A percentile compares a stretch with the other conserved stretches of the same genome.
Conservation (phyloP, 2,113 vertebrate genomes). For the Nerophis ophidion region DNA sequence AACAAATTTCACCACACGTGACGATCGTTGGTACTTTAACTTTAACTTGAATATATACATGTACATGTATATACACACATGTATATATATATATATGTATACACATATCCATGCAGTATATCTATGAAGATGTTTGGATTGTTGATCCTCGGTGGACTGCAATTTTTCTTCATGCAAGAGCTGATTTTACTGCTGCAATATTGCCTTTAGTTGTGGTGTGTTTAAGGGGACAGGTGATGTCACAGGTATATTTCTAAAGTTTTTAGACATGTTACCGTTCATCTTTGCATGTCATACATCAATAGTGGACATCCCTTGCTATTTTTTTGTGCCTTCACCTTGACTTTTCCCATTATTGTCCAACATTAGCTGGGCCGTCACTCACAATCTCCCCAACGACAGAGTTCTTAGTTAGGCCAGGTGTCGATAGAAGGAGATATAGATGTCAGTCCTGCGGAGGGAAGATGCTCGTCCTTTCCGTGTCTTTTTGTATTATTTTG, state of each 20-base stretch:
- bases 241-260: not conserved
- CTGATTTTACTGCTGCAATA: not conserved
- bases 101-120: too few relatives aligned
- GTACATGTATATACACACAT: too few relatives aligned
- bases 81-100: too few relatives aligned
- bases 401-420: constrained; percentile 74
- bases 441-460: constrained; percentile 67
- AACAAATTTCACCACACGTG: too few relatives aligned
- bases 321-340: not conserved
- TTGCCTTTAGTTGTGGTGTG: not conserved
- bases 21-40: too few relatives aligned
- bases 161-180: too few relatives aligned
- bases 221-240: not conserved
- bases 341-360: constrained; percentile 9
- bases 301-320: not conserved
- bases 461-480: constrained; percentile 61
- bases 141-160: not conserved
- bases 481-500: constrained; percentile 15
- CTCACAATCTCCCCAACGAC: constrained; percentile 35
- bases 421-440: constrained; percentile 72
- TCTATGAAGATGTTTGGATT: not conserved
- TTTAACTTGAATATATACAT: too few relatives aligned
- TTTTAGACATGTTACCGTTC: not conserved
- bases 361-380: constrained; percentile 19
- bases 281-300: not conserved